Percentiles rank a stretch among this genome's conserved stretches.
Conservation (phyloP, 2,888 invertebrate genomes). For the Melikaiella ostensackeni region DNA sequence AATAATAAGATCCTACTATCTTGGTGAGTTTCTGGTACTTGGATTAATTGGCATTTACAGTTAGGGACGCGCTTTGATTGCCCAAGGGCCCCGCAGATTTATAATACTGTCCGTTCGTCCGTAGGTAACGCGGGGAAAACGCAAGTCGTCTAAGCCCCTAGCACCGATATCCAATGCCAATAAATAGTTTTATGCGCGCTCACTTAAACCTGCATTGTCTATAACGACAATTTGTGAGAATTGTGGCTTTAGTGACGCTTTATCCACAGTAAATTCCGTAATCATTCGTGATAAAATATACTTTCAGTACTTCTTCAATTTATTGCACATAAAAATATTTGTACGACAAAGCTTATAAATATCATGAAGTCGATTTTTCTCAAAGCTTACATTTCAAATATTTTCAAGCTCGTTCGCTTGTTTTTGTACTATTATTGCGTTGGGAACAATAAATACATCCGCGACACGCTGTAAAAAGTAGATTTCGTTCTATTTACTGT, state of each 20-base stretch:
- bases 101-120: constrained; percentile 51
- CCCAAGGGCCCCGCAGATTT: constrained; percentile 55
- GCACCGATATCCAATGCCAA: constrained; percentile 54
- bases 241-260: neutral
- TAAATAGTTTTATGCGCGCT: constrained; percentile 54
- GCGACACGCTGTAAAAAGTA: too few relatives aligned
- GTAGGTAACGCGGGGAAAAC: constrained; percentile 49
- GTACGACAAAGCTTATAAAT: neutral
- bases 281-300: neutral
- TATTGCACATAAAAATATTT: neutral
- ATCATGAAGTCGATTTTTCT: too few relatives aligned
- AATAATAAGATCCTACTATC: constrained; percentile 62
- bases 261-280: neutral
- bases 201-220: constrained; percentile 48
- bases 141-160: constrained; percentile 50
- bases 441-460: too few relatives aligned
- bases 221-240: constrained; percentile 58
- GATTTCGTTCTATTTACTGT: too few relatives aligned
- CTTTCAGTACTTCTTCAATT: neutral
- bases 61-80: constrained; percentile 59
- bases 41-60: constrained; percentile 68
- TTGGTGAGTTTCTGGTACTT: constrained; percentile 60
- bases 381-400: too few relatives aligned
- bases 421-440: too few relatives aligned
- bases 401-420: too few relatives aligned